Evolutionary conservation across 1,140 invertebrate species (phyloP), one percentile per base, ranked within the genome.

Genomic region (Drosophila ercepeae): DNA sequence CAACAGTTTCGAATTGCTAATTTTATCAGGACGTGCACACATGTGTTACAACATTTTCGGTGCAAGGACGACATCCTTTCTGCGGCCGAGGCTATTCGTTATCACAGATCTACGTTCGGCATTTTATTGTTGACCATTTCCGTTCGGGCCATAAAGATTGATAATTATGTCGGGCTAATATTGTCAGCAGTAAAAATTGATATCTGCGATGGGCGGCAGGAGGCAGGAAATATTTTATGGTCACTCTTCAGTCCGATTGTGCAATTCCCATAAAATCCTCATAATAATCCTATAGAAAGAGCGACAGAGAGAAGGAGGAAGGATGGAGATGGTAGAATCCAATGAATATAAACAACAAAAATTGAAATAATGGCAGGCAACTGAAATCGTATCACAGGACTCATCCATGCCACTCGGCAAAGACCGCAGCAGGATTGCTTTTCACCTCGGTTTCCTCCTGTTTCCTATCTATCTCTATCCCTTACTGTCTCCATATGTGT

Each of bases 331-430:
- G 11, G 19, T 29, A 42, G 50, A 49, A 75, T 67, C 76, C 81
- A 76, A 81, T 86, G 76, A 77, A 86, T 81, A 86, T 86, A 88
- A 88, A 86, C 76, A 86, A 86, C 78, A 86, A 81, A 76, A 86
- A 86, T 86, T 81, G 73, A 74, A 88, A 81, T 88, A 86, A 86
- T 88, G 63, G 59, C 63, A 61, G 69, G 34, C 67, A 75, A 65
- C 60, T 44, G 44, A 61, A 75, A 86, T 86, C 69, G 76, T 60
- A 78, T 84, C 36, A 51, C 50, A 52, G 54, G 29, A 46, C 45
- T 48, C 39, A 42, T 34, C 39, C 70, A 68, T 57, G 50, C 67
- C 27, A 58, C 45, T 42, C 36, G 25, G 18, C 59, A 73, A 60
- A 64, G 51, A 64, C 52, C 51, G 49, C 70, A 53, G 64, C 71